phyloP scores from a whole-genome alignment of 2,888 invertebrate species.

The Cheiracanthium punctorium region DNA sequence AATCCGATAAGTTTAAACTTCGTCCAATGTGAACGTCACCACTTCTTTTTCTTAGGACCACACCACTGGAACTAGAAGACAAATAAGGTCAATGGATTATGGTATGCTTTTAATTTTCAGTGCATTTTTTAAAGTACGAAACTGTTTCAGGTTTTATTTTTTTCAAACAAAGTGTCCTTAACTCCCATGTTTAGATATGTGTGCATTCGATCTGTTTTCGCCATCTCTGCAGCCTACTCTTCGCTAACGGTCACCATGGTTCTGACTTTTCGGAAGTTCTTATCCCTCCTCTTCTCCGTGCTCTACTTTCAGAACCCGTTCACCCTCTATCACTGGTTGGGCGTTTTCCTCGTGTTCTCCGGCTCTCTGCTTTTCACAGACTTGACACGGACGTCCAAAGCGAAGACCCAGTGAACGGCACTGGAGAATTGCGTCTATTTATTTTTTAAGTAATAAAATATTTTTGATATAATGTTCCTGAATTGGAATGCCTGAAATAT shows the following conservation, averaged over 20 bases:
- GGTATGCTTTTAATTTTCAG: no score
- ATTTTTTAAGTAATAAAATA: no score
- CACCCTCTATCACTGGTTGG: conserved; percentile 92
- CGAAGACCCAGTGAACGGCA: background rate
- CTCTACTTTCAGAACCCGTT: conserved; percentile 96
- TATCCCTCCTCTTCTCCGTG: conserved; percentile 95
- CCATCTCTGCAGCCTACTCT: conserved; percentile 93
- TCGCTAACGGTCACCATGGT: conserved; percentile 96
- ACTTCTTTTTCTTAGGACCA: no score
- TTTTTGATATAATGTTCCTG: no score
- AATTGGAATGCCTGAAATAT: no score
- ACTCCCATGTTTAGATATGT: conserved; percentile 80
- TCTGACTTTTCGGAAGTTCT: conserved; percentile 95
- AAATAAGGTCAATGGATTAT: no score
- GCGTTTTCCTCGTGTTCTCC: conserved; percentile 90
- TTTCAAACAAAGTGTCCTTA: conserved; percentile 31
- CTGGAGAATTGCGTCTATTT: no score
- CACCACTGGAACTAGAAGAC: no score
- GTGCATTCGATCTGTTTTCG: conserved; percentile 96
- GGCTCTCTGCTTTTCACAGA: conserved; percentile 81
- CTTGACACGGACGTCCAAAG: background rate
- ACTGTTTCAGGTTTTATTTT: no score
- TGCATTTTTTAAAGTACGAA: no score
- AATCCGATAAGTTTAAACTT: no score
- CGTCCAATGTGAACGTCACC: no score